Evolutionary conservation across 2,888 invertebrate genomes (phyloP), one percentile per base, ranked within the genome.

Genomic region (Hirtodrosophila confusa): DNA sequence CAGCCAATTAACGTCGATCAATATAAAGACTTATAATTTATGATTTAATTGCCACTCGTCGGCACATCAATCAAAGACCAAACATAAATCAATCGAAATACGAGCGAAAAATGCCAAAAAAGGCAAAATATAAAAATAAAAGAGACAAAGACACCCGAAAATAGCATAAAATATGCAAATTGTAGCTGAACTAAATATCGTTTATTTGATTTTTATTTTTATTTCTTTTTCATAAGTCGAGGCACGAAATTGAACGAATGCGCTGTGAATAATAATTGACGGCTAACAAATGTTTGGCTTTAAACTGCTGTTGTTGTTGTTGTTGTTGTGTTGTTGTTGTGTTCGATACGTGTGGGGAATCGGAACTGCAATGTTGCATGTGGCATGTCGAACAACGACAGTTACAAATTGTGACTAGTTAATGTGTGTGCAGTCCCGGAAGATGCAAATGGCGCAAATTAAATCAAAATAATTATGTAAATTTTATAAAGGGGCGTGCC

Each of bases 391-490:
- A 58, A 55, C 70, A 60, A 24, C 39, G 65, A 63, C 77, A 77
- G 23, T 45, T 33, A 77, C 77, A 74, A 74, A 74, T 77, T 58
- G 73, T 72, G 77, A 63, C 73, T 72, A 71, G 72, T 75, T 65
- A 50, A 61, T 61, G 51, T 75, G 72, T 44, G 49, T n/a, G 36
- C 27, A 36, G 44, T 12, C 61, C 73, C 77, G 73, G 73, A 74
- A 74, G 57, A 72, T 66, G 61, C 58, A 33, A 57, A 35, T 68
- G 68, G 36, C 39, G 50, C 45, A 85, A 85, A 85, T 85, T 80
- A 69, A 84, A 84, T 84, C 73, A 73, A 78, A 88, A 86, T 86
- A 83, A 86, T 87, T 83, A 87, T 87, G 83, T 86, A 87, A 83
- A 83, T 66, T 66, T 82, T 70, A 12, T 23, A 23, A 10, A 9